These are phyloP conservation scores for Apostichopus californicus DNA, from an alignment of 35 echinoderm and acorn worm genomes.

Conservation along the genomic window DNA sequence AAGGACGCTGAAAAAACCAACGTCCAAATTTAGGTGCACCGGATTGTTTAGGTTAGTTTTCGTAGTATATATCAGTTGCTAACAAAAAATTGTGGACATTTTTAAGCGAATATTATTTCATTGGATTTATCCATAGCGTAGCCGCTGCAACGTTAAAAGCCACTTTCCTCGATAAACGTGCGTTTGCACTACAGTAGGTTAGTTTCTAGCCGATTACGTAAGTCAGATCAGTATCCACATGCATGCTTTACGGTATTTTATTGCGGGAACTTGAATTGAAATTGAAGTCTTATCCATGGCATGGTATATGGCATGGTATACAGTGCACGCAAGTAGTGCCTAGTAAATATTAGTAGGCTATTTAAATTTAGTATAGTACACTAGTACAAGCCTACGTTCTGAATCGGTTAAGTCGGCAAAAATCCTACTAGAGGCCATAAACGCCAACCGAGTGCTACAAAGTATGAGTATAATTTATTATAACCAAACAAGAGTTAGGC, in stretches of 20 bases:
- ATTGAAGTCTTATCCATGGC: background rate
- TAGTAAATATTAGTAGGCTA: too few species aligned
- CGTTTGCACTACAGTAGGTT: background rate
- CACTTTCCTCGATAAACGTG: background rate
- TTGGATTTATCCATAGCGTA: background rate
- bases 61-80: background rate
- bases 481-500: too few species aligned
- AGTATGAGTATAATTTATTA: too few species aligned
- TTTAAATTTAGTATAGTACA: too few species aligned
- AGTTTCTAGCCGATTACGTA: background rate
- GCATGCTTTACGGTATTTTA: background rate
- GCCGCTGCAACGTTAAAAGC: background rate
- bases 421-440: too few species aligned
- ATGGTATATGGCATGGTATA: too few species aligned
- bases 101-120: background rate
- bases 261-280: conserved; percentile 28
- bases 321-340: too few species aligned
- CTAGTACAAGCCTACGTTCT: too few species aligned
- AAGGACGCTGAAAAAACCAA: background rate
- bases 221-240: background rate
- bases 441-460: too few species aligned
- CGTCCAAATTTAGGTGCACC: background rate
- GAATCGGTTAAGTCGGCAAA: too few species aligned
- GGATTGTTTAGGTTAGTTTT: too few species aligned
- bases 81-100: background rate